phyloP scores from a whole-genome alignment of 1,140 invertebrate genomes.

The Contarinia nasturtii region DNA sequence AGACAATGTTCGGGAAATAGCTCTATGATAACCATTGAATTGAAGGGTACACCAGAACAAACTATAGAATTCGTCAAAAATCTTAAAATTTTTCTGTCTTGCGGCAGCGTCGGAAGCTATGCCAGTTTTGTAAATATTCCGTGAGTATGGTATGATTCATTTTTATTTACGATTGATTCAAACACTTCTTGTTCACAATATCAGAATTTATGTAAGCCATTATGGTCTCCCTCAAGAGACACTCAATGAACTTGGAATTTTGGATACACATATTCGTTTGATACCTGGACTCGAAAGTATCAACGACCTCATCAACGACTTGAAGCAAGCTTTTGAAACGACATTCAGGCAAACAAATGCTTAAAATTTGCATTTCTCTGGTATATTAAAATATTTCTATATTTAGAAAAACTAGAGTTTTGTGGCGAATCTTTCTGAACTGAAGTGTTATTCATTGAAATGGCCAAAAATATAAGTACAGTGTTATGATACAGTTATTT shows the following conservation, averaged over 20 bases:
- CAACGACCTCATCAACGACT: conserved; percentile 36
- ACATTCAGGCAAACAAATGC: no score
- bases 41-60: conserved; percentile 42
- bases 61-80: conserved; percentile 50
- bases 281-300: conserved; percentile 41
- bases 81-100: conserved; percentile 62
- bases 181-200: no score
- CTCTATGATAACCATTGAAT: conserved; percentile 63
- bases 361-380: no score
- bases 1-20: conserved; percentile 55
- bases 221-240: neutral
- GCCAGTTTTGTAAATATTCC: neutral
- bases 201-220: no score
- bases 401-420: no score
- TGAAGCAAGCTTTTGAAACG: conserved; percentile 29
- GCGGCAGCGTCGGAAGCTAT: conserved; percentile 78
- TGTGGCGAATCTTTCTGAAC: no score
- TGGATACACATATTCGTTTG: conserved; percentile 30
- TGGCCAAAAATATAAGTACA: no score
- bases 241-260: conserved; percentile 24
- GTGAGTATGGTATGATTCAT: neutral
- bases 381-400: no score
- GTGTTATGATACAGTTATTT: no score
- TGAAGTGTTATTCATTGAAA: no score
- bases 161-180: neutral